Evolutionary conservation across 1,140 invertebrate species (phyloP).

Genomic region (Dendroctonus valens): DNA sequence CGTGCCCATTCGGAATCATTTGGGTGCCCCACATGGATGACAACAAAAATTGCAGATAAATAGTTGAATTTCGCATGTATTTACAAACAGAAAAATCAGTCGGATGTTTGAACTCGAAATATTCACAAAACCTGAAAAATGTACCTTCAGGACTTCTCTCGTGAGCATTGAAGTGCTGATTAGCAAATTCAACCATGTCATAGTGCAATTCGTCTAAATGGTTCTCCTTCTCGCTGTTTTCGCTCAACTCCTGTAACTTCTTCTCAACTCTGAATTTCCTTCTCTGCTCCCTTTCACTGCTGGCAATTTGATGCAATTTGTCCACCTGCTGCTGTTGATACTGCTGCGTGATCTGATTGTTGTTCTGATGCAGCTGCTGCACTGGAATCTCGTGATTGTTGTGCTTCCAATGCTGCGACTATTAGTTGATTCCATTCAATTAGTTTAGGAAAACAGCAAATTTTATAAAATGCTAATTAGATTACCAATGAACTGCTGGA

Average conservation of each 20-base stretch:
- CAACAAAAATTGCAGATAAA: too few species aligned
- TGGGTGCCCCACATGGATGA: too few species aligned
- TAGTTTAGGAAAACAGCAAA: neutral
- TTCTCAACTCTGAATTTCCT: constrained; percentile 81
- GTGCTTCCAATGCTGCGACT: constrained; percentile 46
- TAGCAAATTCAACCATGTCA: constrained; percentile 91
- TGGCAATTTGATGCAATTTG: constrained; percentile 36
- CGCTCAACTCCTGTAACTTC: constrained; percentile 74
- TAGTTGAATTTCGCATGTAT: too few species aligned
- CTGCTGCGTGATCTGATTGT: neutral
- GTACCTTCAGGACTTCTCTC: constrained; percentile 73
- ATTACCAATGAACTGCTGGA: constrained; percentile 43
- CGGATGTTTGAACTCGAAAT: too few species aligned
- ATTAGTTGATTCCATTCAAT: constrained; percentile 12
- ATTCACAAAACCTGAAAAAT: neutral
- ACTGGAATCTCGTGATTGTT: constrained; percentile 40
- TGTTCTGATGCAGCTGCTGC: constrained; percentile 24
- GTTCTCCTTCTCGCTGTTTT: constrained; percentile 59
- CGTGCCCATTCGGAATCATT: too few species aligned
- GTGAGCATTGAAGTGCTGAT: constrained; percentile 90
- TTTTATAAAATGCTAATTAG: neutral
- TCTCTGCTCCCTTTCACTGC: constrained; percentile 67
- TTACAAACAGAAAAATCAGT: too few species aligned
- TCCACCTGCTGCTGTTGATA: constrained; percentile 23
- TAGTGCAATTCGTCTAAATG: constrained; percentile 61